Base-by-base conservation (phyloP, 2,113 vertebrate genomes). In the Catharus bicknelli region DNA sequence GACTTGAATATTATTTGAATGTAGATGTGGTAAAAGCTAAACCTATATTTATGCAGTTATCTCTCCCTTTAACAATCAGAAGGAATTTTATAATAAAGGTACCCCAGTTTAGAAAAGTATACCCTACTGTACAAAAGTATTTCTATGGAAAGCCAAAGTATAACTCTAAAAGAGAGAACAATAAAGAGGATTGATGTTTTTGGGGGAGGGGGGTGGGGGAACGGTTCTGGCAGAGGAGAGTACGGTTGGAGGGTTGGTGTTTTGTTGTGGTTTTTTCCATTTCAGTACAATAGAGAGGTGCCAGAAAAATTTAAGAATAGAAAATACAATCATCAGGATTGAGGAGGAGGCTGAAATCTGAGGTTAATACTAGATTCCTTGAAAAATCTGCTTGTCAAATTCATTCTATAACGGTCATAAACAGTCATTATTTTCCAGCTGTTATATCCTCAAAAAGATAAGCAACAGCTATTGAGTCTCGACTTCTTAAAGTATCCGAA, bases 121-220 rank as follows among this genome's bases (percentile, higher is more conserved):
- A 25, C 16, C 8, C 10, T 13, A 45, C 11, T 48, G 16, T 9
- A 61, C 16, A 48, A 55, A 62, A 59, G 2, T 43, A 30, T 19
- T 23, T n/a, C 55, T 45, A 50, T 9, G 9, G 5, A 90, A 68
- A 64, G 10, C 1, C 10, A 10, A 83, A 42, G 1, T 16, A 15
- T 21, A 58, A 27, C 4, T 51, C 21, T 70, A 22, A 62, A 66
- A 66, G 13, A 67, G 13, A 30, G 30, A 86, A 66, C 5, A 62
- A 36, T 11, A 19, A 32, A 59, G 12, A 51, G 5, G 7, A 51
- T 59, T 68, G 22, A 55, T 10, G 8, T 2, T 84, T 42, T 19
- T 10, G 38, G 38, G 38, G 38, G 10, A 38, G 38, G 10, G 9
- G 13, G 1, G 0, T 15, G 42, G 2, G 6, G 6, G 48, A 5